These are phyloP conservation scores for Ariolimax columbianus DNA, from an alignment of 2,888 invertebrate species.

Conservation along the genomic window DNA sequence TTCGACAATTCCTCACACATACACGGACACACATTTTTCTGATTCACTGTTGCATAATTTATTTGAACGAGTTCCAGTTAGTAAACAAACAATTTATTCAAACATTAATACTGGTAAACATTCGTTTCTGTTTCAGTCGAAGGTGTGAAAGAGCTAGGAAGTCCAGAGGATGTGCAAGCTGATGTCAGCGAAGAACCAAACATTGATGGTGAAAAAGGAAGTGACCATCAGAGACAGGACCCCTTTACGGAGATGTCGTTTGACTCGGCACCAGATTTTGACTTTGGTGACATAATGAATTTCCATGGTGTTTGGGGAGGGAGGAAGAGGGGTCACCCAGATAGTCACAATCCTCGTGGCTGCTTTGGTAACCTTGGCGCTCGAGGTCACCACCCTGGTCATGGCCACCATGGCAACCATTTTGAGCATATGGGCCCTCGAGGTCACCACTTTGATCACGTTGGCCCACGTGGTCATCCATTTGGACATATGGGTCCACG, in stretches of 20 bases:
- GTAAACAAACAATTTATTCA: neutral
- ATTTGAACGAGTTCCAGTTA: no score
- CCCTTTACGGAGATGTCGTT: neutral
- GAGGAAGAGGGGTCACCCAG: neutral
- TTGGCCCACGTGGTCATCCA: neutral
- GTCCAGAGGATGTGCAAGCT: neutral
- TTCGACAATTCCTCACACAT: no score
- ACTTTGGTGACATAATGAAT: neutral
- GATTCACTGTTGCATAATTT: no score
- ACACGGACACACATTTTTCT: no score
- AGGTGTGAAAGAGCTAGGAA: constrained; percentile 1
- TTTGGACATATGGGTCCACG: neutral
- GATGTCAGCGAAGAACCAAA: neutral
- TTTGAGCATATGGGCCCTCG: neutral
- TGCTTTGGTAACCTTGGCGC: neutral
- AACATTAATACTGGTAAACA: neutral
- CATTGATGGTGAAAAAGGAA: neutral
- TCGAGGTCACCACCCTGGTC: neutral
- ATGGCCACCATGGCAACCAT: neutral
- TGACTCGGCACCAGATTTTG: neutral
- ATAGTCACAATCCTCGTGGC: neutral
- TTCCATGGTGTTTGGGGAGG: neutral
- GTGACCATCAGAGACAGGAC: neutral
- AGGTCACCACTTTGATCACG: neutral
- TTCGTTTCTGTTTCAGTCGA: constrained; percentile 28